phyloP scores from a whole-genome alignment of 2,797 vertebrate species.

The Delichon dasypus region DNA sequence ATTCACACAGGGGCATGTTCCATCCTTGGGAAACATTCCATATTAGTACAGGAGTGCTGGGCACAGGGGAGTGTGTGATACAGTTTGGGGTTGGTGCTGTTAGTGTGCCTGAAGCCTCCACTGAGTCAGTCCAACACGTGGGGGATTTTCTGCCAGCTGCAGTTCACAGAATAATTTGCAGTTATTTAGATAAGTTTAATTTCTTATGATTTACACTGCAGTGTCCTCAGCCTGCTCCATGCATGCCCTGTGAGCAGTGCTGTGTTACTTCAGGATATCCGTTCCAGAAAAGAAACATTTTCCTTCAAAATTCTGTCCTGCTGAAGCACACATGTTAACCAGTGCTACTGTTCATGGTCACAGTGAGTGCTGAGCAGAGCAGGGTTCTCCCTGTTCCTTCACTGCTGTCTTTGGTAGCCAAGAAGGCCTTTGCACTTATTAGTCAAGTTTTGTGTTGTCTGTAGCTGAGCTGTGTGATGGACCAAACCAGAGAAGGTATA shows the following conservation, averaged over 20 bases:
- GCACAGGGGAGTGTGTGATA: neutral
- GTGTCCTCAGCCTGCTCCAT: neutral
- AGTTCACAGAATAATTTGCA: neutral
- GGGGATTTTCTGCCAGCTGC: neutral
- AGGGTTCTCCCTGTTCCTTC: neutral
- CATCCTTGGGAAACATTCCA: neutral
- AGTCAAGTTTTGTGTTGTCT: neutral
- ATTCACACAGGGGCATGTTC: neutral
- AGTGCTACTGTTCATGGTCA: neutral
- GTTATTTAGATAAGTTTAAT: neutral
- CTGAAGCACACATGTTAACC: neutral
- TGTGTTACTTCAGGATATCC: neutral
- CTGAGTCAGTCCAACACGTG: neutral
- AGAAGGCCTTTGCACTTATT: neutral
- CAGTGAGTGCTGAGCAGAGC: neutral
- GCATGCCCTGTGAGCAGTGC: neutral
- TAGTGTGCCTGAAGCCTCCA: neutral
- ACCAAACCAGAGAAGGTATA: neutral
- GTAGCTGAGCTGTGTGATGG: neutral
- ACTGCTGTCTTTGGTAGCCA: neutral
- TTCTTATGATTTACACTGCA: neutral
- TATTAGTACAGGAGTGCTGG: neutral
- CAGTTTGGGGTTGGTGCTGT: neutral
- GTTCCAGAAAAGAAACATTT: neutral
- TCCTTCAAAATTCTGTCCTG: neutral